phyloP scores from a whole-genome alignment of 2,797 vertebrate genomes.

The Choloepus didactylus region DNA sequence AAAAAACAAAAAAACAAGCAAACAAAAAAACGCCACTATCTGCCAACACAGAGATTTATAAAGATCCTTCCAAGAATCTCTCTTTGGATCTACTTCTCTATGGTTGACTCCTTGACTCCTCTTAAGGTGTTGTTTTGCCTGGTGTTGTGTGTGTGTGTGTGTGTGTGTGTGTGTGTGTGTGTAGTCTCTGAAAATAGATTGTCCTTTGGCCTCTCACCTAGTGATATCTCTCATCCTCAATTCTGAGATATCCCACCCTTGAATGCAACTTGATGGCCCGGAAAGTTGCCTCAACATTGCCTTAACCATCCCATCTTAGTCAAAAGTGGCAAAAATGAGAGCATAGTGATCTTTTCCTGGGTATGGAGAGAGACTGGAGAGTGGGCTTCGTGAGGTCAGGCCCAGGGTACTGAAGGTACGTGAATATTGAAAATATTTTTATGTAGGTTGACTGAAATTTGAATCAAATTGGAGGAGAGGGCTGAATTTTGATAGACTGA shows the following conservation, averaged over 20 bases:
- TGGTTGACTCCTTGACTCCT: constrained; percentile 34
- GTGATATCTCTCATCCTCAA: constrained; percentile 1
- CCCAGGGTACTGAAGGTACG: constrained; percentile 24
- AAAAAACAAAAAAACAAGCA: too few relatives aligned
- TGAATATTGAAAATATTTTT: constrained; percentile 62
- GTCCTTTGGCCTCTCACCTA: neutral
- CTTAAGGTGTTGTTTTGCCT: constrained; percentile 53
- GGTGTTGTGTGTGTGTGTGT: neutral
- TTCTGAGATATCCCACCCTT: constrained; percentile 42
- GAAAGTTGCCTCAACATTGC: constrained; percentile 45
- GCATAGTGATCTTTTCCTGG: constrained; percentile 12
- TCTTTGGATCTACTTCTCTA: constrained; percentile 9
- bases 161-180: neutral
- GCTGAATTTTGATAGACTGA: constrained; percentile 46
- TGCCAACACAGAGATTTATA: constrained; percentile 51
- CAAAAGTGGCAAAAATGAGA: constrained; percentile 45
- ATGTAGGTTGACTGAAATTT: constrained; percentile 61
- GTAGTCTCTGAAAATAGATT: constrained; percentile 45
- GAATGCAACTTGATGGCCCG: constrained; percentile 16
- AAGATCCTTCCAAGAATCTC: constrained; percentile 28
- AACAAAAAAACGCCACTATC: neutral
- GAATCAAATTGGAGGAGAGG: constrained; percentile 45
- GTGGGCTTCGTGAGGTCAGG: constrained; percentile 40
- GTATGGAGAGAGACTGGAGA: constrained; percentile 16
- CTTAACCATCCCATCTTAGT: constrained; percentile 45